These are phyloP conservation scores for Maconellicoccus hirsutus DNA, from an alignment of 1,140 invertebrate species.

Conservation along the genomic window DNA sequence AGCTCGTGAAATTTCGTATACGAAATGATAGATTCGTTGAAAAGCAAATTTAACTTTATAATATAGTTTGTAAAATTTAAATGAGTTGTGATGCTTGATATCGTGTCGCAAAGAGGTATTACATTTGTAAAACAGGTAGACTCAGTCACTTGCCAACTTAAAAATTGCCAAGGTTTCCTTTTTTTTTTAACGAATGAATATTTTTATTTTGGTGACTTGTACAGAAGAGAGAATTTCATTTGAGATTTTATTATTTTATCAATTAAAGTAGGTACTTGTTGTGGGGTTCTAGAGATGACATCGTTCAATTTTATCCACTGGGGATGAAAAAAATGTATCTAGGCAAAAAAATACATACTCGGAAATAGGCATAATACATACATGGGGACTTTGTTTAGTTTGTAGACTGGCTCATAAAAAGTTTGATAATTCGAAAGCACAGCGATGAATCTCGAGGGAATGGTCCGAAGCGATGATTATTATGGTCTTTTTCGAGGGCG, in stretches of 20 bases:
- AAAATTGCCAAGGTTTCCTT: no score
- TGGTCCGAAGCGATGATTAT: neutral
- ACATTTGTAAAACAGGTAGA: no score
- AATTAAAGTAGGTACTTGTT: no score
- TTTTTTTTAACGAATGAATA: no score
- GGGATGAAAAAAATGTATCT: no score
- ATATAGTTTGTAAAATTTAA: neutral
- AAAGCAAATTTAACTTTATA: neutral
- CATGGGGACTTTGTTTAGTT: neutral
- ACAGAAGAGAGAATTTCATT: no score
- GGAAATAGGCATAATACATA: neutral
- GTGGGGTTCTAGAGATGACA: no score
- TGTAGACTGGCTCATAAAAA: neutral
- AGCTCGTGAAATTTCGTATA: neutral
- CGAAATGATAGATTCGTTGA: neutral
- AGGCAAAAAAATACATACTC: neutral
- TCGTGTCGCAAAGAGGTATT: neutral
- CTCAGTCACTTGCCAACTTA: no score
- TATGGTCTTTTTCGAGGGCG: constrained; percentile 7
- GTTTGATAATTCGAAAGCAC: neutral
- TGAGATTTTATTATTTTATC: no score
- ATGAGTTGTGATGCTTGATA: neutral
- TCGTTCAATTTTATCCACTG: no score
- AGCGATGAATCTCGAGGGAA: constrained; percentile 2
- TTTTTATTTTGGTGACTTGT: no score